These are phyloP conservation scores for Rutpela maculata DNA, from an alignment of 2,888 invertebrate genomes.

Conservation along the genomic window DNA sequence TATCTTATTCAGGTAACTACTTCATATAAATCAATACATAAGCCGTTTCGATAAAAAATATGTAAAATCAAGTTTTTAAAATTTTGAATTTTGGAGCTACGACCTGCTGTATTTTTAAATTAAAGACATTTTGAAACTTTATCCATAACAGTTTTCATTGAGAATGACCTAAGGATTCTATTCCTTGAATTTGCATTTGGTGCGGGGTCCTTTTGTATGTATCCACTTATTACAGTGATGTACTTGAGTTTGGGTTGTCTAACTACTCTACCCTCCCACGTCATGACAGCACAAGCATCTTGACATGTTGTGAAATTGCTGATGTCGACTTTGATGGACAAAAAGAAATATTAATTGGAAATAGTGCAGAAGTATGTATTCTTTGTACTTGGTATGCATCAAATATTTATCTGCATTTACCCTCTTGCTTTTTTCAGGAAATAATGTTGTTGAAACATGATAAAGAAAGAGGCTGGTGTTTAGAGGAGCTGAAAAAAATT, in stretches of 20 bases:
- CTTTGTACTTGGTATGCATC: neutral
- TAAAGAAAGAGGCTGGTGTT: conserved; percentile 72
- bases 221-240: conserved; percentile 71
- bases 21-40: no score
- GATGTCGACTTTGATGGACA: conserved; percentile 84
- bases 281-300: conserved; percentile 77
- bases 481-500: conserved; percentile 76
- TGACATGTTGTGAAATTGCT: conserved; percentile 79
- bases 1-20: no score
- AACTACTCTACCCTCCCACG: conserved; percentile 73
- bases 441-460: conserved; percentile 75
- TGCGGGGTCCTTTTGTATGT: no score
- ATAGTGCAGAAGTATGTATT: conserved; percentile 76
- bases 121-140: no score
- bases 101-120: no score
- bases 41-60: no score
- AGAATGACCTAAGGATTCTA: no score
- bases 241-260: conserved; percentile 74
- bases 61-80: no score
- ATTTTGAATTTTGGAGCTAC: no score
- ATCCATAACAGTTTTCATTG: no score
- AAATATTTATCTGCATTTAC: no score
- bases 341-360: conserved; percentile 82
- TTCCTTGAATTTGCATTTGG: no score
- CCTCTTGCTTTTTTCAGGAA: conserved; percentile 70